Conservation (phyloP, 1,140 invertebrate species). For the Lepidostoma basale region DNA sequence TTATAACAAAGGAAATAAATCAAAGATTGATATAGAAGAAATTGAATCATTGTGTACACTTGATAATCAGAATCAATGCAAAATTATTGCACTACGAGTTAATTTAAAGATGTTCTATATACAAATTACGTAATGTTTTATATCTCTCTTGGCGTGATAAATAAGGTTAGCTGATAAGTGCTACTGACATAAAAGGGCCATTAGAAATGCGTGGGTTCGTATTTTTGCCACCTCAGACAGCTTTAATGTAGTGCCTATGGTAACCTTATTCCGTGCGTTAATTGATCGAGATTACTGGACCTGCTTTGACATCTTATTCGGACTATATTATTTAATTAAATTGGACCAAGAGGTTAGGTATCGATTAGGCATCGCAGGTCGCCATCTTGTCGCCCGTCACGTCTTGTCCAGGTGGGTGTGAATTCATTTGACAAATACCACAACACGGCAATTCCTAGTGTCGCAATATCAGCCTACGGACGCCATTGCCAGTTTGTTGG, state of each 20-base stretch:
- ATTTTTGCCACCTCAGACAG: too few relatives aligned
- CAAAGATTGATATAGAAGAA: too few relatives aligned
- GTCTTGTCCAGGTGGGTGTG: constrained; percentile 23
- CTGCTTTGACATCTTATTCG: constrained; percentile 21
- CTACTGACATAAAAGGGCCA: too few relatives aligned
- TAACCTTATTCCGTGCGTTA: background rate
- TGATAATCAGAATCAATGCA: too few relatives aligned
- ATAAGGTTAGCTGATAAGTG: too few relatives aligned
- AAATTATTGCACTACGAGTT: too few relatives aligned
- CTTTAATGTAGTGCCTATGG: background rate
- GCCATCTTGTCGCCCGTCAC: constrained; percentile 24
- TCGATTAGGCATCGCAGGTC: constrained; percentile 24
- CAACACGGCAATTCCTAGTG: constrained; percentile 16
- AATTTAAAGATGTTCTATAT: too few relatives aligned
- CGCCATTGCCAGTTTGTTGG: constrained; percentile 8
- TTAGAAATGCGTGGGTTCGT: too few relatives aligned
- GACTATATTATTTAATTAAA: constrained; percentile 5
- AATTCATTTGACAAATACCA: constrained; percentile 31
- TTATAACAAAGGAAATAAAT: too few relatives aligned
- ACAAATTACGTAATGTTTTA: too few relatives aligned
- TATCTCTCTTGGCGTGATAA: too few relatives aligned
- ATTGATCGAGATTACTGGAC: background rate
- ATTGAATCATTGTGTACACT: too few relatives aligned
- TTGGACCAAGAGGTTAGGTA: constrained; percentile 18
- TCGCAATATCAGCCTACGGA: constrained; percentile 22